A percentile compares a stretch with the other conserved stretches of the same genome.
phyloP scores from a whole-genome alignment of 1,140 invertebrate species.

The Neodiprion lecontei region DNA sequence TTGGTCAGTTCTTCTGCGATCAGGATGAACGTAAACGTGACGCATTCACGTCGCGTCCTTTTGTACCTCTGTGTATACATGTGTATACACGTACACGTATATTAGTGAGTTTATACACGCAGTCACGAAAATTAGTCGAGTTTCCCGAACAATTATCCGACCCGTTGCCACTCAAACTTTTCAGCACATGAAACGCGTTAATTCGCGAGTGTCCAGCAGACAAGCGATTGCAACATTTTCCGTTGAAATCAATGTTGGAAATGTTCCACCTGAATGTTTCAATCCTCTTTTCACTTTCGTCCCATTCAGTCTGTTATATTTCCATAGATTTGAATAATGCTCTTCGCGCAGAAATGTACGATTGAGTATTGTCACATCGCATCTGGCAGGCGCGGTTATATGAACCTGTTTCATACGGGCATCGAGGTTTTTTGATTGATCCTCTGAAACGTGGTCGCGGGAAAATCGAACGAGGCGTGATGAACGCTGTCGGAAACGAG shows the following conservation, averaged over 20 bases:
- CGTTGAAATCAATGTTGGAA: too few species aligned
- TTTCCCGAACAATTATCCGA: too few species aligned
- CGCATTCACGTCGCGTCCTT: not conserved
- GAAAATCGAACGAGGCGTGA: not conserved
- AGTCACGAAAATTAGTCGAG: too few species aligned
- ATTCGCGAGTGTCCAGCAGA: too few species aligned
- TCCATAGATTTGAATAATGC: not conserved
- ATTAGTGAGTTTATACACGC: too few species aligned
- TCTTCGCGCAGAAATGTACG: not conserved
- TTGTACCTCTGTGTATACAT: not conserved
- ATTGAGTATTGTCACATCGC: not conserved
- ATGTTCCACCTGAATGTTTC: too few species aligned
- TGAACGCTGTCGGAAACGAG: too few species aligned
- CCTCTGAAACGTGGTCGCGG: not conserved
- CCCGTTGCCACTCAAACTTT: too few species aligned
- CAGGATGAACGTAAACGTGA: not conserved
- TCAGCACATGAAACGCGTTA: too few species aligned
- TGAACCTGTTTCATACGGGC: not conserved
- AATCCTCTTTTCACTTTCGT: not conserved
- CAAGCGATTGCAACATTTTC: too few species aligned
- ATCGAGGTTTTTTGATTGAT: not conserved
- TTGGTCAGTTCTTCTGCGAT: not conserved
- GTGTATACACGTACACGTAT: not conserved
- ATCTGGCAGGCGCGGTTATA: not conserved
- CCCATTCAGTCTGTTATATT: not conserved